Evolutionary conservation across 2,113 vertebrate species (phyloP), one percentile per base, ranked within the genome.

Genomic region (Aplodontia rufa): DNA sequence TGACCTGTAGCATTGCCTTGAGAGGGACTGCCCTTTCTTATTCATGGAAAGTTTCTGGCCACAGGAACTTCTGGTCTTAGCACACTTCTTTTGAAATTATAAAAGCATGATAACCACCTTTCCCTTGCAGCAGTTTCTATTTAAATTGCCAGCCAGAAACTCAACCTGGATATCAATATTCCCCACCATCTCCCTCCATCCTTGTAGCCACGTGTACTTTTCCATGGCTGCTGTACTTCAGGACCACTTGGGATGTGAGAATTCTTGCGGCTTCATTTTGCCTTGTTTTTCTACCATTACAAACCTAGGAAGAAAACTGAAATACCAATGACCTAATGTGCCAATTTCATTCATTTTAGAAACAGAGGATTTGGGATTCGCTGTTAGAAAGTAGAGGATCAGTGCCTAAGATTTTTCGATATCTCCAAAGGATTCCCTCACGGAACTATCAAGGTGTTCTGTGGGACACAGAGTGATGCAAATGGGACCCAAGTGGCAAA

Each of bases 171-270:
- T 1, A 9, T 30, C 8, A 53, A 1, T 1, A 6, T 14, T 28
- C 0, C 2, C 40, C 62, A 26, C 12, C 12, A 10, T 55, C 8
- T 19, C 9, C 17, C 66, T 13, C 55, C 19, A 64, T 45, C 26
- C n/a, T 1, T 16, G 5, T 0, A 2, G 24, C 24, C 8, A 0
- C 6, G 8, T 17, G 16, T 12, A 42, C 16, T 26, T 69, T 37
- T 49, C 9, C 37, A 5, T 26, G 55, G 55, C 75, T 89, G 7
- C 9, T 32, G 7, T 19, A 42, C n/a, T n/a, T n/a, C 12, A 42
- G 35, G 28, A 42, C 6, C 9, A n/a, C 5, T 9, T 45, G 17
- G 6, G 1, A 4, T 12, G 7, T 40, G 47, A 64, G 17, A 66
- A 83, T 28, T 16, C 35, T 7, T 0, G 1, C 42, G 40, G 3